Percentiles rank a stretch among this genome's conserved stretches.
phyloP scores from a whole-genome alignment of 1,140 invertebrate species.

The Drosophila virilis region DNA sequence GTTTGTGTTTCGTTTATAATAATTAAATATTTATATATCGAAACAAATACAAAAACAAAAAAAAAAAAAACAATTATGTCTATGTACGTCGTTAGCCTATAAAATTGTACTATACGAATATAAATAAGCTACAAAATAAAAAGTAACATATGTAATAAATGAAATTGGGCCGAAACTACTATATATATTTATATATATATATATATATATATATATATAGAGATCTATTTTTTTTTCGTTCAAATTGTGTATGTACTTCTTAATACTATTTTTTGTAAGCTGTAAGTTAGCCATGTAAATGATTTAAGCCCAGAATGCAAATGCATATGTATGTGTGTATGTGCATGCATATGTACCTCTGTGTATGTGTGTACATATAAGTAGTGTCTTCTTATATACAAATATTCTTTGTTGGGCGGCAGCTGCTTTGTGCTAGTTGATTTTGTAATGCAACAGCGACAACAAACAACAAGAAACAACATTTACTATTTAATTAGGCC shows the following conservation, averaged over 20 bases:
- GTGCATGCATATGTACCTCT: not conserved
- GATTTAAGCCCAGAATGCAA: conserved; percentile 4
- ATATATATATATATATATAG: not conserved
- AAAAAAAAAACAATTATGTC: conserved; percentile 11
- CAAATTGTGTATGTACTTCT: conserved; percentile 19
- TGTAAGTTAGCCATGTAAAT: conserved; percentile 16
- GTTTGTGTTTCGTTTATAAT: conserved; percentile 17
- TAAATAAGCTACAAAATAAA: conserved; percentile 12
- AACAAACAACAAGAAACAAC: conserved; percentile 27
- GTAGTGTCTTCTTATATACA: conserved; percentile 17
- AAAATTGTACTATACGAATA: conserved; percentile 19
- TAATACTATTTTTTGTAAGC: conserved; percentile 7
- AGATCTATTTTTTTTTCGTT: conserved; percentile 9
- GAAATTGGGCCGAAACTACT: conserved; percentile 8
- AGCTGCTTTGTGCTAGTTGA: conserved; percentile 24
- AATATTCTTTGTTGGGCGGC: conserved; percentile 15
- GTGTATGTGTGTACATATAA: conserved; percentile 36
- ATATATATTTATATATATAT: not conserved
- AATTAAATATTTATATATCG: not conserved
- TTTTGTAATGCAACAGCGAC: conserved; percentile 1
- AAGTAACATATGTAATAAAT: conserved; percentile 12
- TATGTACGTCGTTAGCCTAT: conserved; percentile 18
- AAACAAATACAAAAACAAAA: not conserved
- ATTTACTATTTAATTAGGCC: conserved; percentile 40
- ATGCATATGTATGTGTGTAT: conserved; percentile 8